Percentiles rank a stretch among this genome's conserved stretches.
phyloP scores from a whole-genome alignment of 2,797 vertebrate species.

The Nothura maculosa region DNA sequence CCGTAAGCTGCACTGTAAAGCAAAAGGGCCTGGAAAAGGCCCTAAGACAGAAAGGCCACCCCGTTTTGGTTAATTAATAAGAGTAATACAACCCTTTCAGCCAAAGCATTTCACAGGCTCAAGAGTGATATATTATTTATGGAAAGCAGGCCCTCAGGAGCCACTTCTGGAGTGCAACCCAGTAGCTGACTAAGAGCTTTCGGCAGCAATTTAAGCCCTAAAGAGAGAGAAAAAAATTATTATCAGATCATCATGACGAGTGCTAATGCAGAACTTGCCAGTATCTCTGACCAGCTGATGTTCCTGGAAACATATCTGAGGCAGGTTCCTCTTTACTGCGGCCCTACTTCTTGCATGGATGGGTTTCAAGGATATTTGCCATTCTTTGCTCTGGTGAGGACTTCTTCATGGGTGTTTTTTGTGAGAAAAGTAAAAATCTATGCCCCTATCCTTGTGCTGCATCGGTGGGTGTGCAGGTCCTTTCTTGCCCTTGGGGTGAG shows the following conservation, averaged over 20 bases:
- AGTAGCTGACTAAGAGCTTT: neutral
- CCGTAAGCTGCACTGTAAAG: neutral
- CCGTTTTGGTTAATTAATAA: neutral
- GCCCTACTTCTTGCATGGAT: neutral
- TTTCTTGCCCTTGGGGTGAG: slow-evolving; percentile 74
- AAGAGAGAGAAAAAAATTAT: neutral
- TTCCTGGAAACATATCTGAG: neutral
- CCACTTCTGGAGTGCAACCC: accelerated
- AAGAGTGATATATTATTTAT: accelerated
- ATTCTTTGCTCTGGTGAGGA: accelerated
- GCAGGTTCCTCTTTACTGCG: accelerated
- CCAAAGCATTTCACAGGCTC: neutral
- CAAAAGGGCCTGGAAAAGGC: neutral
- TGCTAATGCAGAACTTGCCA: neutral
- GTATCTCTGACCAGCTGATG: accelerated
- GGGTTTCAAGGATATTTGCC: neutral
- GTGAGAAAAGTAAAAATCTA: slow-evolving; percentile 88
- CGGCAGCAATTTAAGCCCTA: neutral
- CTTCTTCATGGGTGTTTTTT: slow-evolving; percentile 79
- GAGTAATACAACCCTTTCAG: neutral
- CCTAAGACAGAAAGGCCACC: neutral
- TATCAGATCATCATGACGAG: accelerated
- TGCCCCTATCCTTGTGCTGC: slow-evolving; percentile 83
- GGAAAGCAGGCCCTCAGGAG: neutral
- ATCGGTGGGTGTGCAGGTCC: slow-evolving; percentile 74